These are phyloP conservation scores for Siniperca obscura DNA, from an alignment of 2,797 vertebrate species.

Conservation along the genomic window DNA sequence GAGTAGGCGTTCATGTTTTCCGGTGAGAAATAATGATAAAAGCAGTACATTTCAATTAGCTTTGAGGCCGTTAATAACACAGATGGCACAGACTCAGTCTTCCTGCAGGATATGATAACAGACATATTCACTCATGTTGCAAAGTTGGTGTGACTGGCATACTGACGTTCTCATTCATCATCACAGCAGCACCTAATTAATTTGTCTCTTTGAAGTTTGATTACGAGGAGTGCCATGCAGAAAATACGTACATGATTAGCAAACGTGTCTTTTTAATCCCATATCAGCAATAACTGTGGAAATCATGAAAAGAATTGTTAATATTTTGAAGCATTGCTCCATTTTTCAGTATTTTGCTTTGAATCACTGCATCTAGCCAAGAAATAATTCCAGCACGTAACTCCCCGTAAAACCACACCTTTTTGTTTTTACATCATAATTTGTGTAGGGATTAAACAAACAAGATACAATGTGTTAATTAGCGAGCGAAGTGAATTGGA, in stretches of 20 bases:
- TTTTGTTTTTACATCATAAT: neutral
- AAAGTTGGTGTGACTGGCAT: neutral
- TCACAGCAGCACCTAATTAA: slow-evolving; percentile 21
- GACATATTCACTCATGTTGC: slow-evolving; percentile 22
- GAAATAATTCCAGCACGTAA: neutral
- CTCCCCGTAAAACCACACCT: neutral
- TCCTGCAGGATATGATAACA: neutral
- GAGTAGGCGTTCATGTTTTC: slow-evolving; percentile 11
- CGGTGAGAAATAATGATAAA: neutral
- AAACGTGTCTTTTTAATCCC: neutral
- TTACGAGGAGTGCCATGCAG: neutral
- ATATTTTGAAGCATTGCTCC: neutral
- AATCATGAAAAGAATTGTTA: neutral
- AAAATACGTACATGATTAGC: neutral
- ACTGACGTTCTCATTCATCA: slow-evolving; percentile 15
- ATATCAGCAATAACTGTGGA: neutral
- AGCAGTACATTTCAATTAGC: slow-evolving; percentile 15
- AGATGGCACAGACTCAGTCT: slow-evolving; percentile 19
- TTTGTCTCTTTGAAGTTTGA: slow-evolving; percentile 48
- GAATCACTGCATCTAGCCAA: neutral
- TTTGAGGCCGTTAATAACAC: neutral
- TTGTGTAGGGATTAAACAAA: neutral
- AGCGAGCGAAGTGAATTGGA: neutral
- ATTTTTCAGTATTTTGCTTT: neutral
- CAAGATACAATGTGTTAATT: neutral